Percentiles rank a stretch among this genome's conserved stretches.
Conservation (phyloP, 2,797 vertebrate genomes). For the Stomatorhinus walkeri region DNA sequence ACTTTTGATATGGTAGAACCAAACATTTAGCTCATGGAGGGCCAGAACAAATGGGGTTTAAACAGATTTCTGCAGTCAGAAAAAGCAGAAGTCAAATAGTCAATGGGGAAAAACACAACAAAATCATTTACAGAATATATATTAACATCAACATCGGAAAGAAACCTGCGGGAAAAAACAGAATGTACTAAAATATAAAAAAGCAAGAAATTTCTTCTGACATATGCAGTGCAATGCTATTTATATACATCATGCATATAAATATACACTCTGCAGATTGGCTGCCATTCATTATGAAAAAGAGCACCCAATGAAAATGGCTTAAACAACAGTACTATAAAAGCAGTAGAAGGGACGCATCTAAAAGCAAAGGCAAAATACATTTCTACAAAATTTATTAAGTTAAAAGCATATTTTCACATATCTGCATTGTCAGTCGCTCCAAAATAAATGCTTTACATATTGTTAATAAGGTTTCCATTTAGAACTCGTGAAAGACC, state of each 20-base stretch:
- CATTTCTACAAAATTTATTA: background rate
- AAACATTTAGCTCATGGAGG: background rate
- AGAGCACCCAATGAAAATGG: background rate
- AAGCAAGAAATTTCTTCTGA: background rate
- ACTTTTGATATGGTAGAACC: background rate
- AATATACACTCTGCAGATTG: background rate
- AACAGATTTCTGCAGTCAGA: background rate
- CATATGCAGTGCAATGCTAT: background rate
- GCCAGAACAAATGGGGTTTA: background rate
- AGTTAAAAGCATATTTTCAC: background rate
- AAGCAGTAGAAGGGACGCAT: background rate
- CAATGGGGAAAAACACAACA: background rate
- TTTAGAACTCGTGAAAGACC: background rate
- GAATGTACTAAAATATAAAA: background rate
- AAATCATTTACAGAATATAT: background rate
- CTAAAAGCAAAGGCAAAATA: background rate
- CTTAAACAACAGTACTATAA: background rate
- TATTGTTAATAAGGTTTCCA: background rate
- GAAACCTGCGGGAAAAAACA: background rate
- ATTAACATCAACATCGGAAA: background rate
- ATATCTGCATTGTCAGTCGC: background rate
- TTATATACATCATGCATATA: background rate
- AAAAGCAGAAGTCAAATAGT: conserved; percentile 7
- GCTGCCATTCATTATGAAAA: background rate
- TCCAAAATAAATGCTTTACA: background rate